phyloP scores from a whole-genome alignment of 2,113 vertebrate species.

The Silurus asotus region DNA sequence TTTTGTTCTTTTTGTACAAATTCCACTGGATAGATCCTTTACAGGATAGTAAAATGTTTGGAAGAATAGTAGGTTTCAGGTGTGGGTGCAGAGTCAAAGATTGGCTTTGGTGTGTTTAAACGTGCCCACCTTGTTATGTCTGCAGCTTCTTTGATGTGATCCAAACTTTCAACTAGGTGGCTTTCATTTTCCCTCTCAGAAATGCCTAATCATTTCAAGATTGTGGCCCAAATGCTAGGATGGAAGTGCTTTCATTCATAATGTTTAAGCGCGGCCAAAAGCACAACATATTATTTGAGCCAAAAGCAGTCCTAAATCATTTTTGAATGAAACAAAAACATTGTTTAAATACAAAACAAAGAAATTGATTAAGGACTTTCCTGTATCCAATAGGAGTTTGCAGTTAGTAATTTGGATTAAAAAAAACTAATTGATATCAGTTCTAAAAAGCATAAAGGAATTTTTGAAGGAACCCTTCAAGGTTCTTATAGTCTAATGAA shows the following conservation, averaged over 20 bases:
- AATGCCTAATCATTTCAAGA: conserved; percentile 55
- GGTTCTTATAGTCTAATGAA: too few species aligned
- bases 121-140: conserved; percentile 75
- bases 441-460: conserved; percentile 22
- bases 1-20: not conserved
- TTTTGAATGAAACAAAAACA: not conserved
- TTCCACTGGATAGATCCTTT: not conserved
- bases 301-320: not conserved
- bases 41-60: not conserved
- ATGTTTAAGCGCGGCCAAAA: not conserved
- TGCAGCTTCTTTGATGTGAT: conserved; percentile 73
- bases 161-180: conserved; percentile 73
- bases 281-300: not conserved
- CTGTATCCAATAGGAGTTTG: not conserved
- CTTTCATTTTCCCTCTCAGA: conserved; percentile 68
- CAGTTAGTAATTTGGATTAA: not conserved
- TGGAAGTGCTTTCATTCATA: conserved; percentile 14
- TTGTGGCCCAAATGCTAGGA: conserved; percentile 38
- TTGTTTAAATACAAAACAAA: not conserved
- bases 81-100: conserved; percentile 39
- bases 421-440: conserved; percentile 22
- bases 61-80: conserved; percentile 25
- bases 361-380: not conserved
- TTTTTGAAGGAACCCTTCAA: too few species aligned
- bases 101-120: conserved; percentile 66